Evolutionary conservation across 2,888 invertebrate species (phyloP), one percentile per base, ranked within the genome.

Genomic region (Diaphora mendica): DNA sequence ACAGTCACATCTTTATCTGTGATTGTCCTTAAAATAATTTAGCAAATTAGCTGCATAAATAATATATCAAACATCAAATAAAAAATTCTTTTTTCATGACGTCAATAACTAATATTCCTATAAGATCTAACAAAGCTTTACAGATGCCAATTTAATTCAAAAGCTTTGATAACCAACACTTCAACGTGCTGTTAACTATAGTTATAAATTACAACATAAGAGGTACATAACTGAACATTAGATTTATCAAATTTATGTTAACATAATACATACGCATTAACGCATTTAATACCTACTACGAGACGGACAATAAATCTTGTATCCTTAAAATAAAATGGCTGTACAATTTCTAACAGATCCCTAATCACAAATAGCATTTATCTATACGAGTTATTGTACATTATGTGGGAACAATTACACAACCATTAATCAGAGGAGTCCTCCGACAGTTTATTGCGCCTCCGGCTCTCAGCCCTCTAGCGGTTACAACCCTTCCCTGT

Each of bases 351-450:
- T 59, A 66, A 76, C 70, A 68, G 70, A 79, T 82, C 79, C 69
- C 73, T 77, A 76, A 79, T 79, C 76, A 75, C 73, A 77, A 77
- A 81, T 80, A 81, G 79, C 84, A 84, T 89, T 90, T 90, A 91
- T 91, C 91, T 90, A 90, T 89, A 79, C 87, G 84, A 90, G 90
- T 89, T 91, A 91, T 91, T 90, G 90, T 92, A 93, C 92, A 93
- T 93, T 93, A 93, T 93, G 92, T 92, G 91, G 92, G 92, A 93
- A 92, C 93, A 94, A 94, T 94, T 94, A 94, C 92, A 91, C 90
- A 88, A 86, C 88, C 93, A 94, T 94, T 93, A 92, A 93, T 94
- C 94, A 94, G 88, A 80, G 87, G 85, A 89, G 90, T 90, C 89
- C 92, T 91, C 88, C 88, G 89, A 87, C 91, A 90, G 90, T 92